Evolutionary conservation across 2,888 invertebrate genomes (phyloP), one percentile per base, ranked within the genome.

Genomic region (Ennomos fuscantarius): DNA sequence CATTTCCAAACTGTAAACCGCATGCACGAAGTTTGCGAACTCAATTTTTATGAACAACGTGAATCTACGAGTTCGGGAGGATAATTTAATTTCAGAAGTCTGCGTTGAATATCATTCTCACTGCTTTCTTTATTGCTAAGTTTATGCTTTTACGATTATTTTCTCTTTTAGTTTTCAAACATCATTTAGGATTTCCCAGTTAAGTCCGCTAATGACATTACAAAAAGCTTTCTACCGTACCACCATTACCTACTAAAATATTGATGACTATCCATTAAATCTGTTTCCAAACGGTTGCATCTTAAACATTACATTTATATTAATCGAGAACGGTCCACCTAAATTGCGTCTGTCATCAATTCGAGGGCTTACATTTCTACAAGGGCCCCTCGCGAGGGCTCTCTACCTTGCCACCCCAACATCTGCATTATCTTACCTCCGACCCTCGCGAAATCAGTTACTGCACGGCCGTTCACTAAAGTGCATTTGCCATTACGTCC

Each of bases 361-460:
- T 76, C 70, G 72, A 68, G 73, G 73, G 74, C 73, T 70, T 59
- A 60, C 63, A 53, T 50, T 66, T 58, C 62, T 61, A 65, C 63
- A 68, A 74, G 74, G 74, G 58, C 49, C 49, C 50, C 48, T 40
- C 36, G 24, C 52, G 34, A 34, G 43, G 43, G 72, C 70, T 65
- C 74, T 73, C 70, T 57, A 55, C 58, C 72, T 76, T 72, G 73
- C 78, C 79, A 79, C 69, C 74, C 72, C 72, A 69, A 86, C 84
- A 89, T 89, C 89, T 90, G 90, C 87, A 90, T 89, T 89, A 88
- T 87, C 89, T 89, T 87, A 89, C 89, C 88, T 89, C 76, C 78
- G 71, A 78, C 87, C 87, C 88, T 81, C 81, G 70, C 78, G 67
- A 79, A 86, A 86, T 87, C 87, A 81, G 80, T 85, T 81, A 79